Percentiles rank a stretch among this genome's conserved stretches.
Conservation (phyloP, 1,140 invertebrate species). For the Pinna nobilis region DNA sequence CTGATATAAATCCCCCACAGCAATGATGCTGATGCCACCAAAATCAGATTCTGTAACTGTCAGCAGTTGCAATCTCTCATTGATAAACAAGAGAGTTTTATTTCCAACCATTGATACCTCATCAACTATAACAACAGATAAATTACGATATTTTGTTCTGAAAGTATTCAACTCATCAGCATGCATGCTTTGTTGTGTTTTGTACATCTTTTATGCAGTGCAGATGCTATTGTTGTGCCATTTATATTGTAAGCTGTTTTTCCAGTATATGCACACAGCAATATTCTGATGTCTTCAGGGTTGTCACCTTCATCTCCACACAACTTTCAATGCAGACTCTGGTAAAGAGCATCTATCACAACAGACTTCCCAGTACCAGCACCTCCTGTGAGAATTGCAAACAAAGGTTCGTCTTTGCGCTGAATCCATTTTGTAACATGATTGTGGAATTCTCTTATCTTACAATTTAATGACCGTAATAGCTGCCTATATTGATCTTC, state of each 20-base stretch:
- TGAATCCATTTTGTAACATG: conserved; percentile 28
- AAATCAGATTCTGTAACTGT: conserved; percentile 25
- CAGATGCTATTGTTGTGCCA: conserved; percentile 23
- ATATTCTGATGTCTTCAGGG: conserved; percentile 31
- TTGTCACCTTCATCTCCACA: conserved; percentile 35
- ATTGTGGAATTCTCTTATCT: conserved; percentile 36
- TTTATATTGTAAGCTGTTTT: conserved; percentile 42
- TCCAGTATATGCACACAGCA: conserved; percentile 45
- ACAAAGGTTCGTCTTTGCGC: conserved; percentile 26
- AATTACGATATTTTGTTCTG: conserved; percentile 18
- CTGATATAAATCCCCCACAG: conserved; percentile 50
- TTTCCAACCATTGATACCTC: conserved; percentile 51
- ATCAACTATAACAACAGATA: conserved; percentile 46
- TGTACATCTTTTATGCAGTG: conserved; percentile 29
- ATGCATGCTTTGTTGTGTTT: conserved; percentile 20
- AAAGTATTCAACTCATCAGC: conserved; percentile 34
- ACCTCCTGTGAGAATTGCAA: conserved; percentile 40
- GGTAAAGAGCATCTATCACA: conserved; percentile 35
- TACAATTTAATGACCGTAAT: conserved; percentile 22
- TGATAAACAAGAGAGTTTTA: conserved; percentile 43
- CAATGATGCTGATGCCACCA: conserved; percentile 48
- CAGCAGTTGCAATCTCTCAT: conserved; percentile 36
- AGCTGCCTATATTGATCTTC: conserved; percentile 27
- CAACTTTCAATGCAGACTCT: conserved; percentile 31
- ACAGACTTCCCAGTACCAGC: conserved; percentile 46